phyloP scores from a whole-genome alignment of 2,113 vertebrate genomes.

The Istiophorus platypterus region DNA sequence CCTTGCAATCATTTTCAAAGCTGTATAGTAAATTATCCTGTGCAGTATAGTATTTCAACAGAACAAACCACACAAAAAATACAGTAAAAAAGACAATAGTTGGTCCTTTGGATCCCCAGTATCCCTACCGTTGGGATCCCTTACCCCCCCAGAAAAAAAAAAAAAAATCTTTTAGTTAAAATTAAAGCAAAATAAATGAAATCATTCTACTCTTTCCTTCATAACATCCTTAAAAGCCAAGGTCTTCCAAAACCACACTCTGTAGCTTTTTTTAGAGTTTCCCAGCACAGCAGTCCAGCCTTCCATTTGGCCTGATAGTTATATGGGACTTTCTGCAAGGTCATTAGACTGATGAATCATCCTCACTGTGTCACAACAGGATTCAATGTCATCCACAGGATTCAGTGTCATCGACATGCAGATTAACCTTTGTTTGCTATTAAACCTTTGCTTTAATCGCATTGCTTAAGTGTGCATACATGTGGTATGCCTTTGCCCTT shows the following conservation, averaged over 20 bases:
- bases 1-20: no score
- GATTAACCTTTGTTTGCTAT: constrained; percentile 67
- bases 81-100: no score
- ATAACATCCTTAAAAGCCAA: neutral
- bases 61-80: no score
- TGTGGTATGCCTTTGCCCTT: constrained; percentile 2
- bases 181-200: constrained; percentile 10
- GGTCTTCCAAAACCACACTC: constrained; percentile 16
- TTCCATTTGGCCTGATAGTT: constrained; percentile 23
- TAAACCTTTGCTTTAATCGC: constrained; percentile 53
- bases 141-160: neutral
- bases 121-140: neutral
- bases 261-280: constrained; percentile 5
- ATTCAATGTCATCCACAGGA: constrained; percentile 71
- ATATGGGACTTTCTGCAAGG: constrained; percentile 73
- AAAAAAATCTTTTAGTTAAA: neutral
- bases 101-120: neutral
- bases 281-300: constrained; percentile 7
- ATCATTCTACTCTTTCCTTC: neutral
- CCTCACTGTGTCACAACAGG: constrained; percentile 49
- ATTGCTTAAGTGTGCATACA: constrained; percentile 10
- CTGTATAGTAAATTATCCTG: no score
- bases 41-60: no score
- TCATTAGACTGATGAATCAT: constrained; percentile 71
- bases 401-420: constrained; percentile 78